A percentile compares a stretch with the other conserved stretches of the same genome.
phyloP scores from a whole-genome alignment of 1,140 invertebrate genomes.

The Babylonia areolata region DNA sequence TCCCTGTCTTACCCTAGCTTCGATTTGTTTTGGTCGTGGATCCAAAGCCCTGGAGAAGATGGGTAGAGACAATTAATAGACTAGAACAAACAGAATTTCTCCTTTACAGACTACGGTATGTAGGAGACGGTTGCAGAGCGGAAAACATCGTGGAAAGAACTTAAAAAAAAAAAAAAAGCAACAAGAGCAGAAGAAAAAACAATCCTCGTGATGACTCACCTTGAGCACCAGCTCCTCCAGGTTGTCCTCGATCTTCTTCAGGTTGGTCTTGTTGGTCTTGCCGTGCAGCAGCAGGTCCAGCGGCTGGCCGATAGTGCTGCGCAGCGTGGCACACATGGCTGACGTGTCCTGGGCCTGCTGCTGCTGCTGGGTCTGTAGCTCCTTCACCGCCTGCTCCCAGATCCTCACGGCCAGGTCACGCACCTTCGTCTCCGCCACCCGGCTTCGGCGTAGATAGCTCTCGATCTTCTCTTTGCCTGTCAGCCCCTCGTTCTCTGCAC shows the following conservation, averaged over 20 bases:
- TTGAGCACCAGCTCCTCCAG: constrained; percentile 36
- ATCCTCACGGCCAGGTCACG: constrained; percentile 26
- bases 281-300: constrained; percentile 41
- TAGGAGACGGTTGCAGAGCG: no score
- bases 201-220: background rate
- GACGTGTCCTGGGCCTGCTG: background rate
- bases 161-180: no score
- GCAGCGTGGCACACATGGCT: background rate
- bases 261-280: constrained; percentile 26
- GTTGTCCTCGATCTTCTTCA: constrained; percentile 20
- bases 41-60: no score
- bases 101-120: no score
- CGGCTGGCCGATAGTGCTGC: constrained; percentile 9
- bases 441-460: constrained; percentile 24
- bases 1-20: no score
- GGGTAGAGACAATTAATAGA: no score
- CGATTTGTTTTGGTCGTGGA: no score
- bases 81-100: no score
- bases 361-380: constrained; percentile 6
- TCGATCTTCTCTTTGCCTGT: constrained; percentile 36
- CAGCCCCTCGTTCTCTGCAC: background rate
- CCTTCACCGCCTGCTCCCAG: background rate
- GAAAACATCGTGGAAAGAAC: no score
- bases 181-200: no score
- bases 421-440: constrained; percentile 40